Evolutionary conservation across 2,888 invertebrate genomes (phyloP).

Genomic region (Scrobipalpa costella): DNA sequence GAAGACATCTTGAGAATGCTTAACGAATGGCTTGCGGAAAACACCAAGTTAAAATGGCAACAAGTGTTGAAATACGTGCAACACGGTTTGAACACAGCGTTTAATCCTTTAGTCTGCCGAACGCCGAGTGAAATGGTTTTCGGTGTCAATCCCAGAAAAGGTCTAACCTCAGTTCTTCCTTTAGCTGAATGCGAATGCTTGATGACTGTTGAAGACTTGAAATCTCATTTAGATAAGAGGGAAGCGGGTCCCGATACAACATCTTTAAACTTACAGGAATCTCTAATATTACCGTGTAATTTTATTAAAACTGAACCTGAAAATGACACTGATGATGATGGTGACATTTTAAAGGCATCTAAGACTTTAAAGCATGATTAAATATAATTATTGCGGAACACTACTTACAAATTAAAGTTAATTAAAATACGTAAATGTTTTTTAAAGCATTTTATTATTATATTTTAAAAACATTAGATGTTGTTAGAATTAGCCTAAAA

Average conservation of each 20-base stretch:
- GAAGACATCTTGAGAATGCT: constrained; percentile 53
- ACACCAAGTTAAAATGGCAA: constrained; percentile 53
- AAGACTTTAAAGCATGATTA: neutral
- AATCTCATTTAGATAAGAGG: constrained; percentile 41
- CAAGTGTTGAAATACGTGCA: constrained; percentile 58
- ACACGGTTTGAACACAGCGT: constrained; percentile 50
- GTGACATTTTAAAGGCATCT: constrained; percentile 2
- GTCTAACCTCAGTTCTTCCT: constrained; percentile 43
- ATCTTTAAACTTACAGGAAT: constrained; percentile 46
- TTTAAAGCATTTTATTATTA: too few relatives aligned
- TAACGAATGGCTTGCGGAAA: constrained; percentile 49
- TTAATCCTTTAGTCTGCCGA: constrained; percentile 46
- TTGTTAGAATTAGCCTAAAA: too few relatives aligned
- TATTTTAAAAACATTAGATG: too few relatives aligned
- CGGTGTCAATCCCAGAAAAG: constrained; percentile 49
- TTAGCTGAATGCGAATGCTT: constrained; percentile 45
- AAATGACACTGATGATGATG: constrained; percentile 30
- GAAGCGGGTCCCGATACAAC: constrained; percentile 38
- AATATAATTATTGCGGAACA: neutral
- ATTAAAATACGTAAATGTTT: too few relatives aligned
- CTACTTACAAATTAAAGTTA: too few relatives aligned
- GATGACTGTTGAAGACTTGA: constrained; percentile 48
- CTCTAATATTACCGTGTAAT: constrained; percentile 46
- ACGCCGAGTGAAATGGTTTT: constrained; percentile 55
- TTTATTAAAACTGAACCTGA: constrained; percentile 47